Conservation (phyloP, 2,113 vertebrate genomes). For the Odocoileus hemionus region DNA sequence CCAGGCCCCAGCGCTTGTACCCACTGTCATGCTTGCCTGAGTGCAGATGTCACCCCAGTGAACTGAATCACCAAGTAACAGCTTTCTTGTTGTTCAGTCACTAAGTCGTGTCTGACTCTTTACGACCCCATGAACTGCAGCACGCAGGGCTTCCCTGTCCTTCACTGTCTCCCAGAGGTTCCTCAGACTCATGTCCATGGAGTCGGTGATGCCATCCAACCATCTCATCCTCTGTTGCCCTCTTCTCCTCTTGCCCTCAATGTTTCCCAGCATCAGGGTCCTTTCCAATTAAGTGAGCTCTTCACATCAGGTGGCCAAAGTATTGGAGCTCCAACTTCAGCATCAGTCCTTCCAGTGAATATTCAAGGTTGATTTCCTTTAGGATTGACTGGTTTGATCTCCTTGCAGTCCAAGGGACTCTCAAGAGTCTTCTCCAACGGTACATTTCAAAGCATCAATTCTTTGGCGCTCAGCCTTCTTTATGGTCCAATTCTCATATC, state of each 20-base stretch:
- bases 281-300: not conserved
- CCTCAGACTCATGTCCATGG: not conserved
- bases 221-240: not conserved
- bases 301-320: not conserved
- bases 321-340: not conserved
- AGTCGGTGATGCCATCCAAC: not conserved
- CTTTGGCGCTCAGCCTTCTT: not conserved
- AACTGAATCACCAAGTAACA: not conserved
- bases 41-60: fast-evolving
- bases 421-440: not conserved
- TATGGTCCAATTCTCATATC: not conserved
- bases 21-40: fast-evolving
- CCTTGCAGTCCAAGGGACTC: not conserved
- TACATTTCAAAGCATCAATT: not conserved
- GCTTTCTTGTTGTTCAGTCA: not conserved
- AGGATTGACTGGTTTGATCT: not conserved
- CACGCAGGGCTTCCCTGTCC: not conserved
- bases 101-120: not conserved
- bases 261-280: not conserved
- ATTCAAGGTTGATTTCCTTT: not conserved
- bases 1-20: fast-evolving
- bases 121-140: not conserved
- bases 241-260: not conserved
- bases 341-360: not conserved
- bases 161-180: not conserved